Percentiles rank a stretch among this genome's conserved stretches.
Evolutionary conservation across 23 tunicate species (phyloP).

Genomic region (Phallusia fumigata): DNA sequence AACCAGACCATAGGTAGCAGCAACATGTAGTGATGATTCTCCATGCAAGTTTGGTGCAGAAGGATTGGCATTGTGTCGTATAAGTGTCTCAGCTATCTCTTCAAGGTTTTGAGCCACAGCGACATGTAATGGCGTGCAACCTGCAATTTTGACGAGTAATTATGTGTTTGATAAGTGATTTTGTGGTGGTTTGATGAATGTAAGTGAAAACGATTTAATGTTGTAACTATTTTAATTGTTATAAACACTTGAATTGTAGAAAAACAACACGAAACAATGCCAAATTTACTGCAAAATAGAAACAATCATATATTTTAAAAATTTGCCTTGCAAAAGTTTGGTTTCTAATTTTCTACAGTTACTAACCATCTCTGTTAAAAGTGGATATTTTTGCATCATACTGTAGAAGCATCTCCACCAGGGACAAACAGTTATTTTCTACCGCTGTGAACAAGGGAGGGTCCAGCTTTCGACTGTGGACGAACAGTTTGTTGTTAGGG

Average conservation of each 20-base stretch:
- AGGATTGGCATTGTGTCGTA: conserved; percentile 38
- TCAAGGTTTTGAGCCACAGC: conserved; percentile 32
- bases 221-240: too few relatives aligned
- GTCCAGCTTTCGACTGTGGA: conserved; percentile 33
- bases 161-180: too few relatives aligned
- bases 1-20: conserved; percentile 41
- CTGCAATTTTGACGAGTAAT: neutral
- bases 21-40: conserved; percentile 38
- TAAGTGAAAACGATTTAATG: too few relatives aligned
- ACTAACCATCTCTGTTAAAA: conserved; percentile 34
- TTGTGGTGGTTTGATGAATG: too few relatives aligned
- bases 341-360: too few relatives aligned
- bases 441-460: conserved; percentile 46
- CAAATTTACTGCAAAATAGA: neutral
- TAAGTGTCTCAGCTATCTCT: conserved; percentile 33
- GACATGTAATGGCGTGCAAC: conserved; percentile 36
- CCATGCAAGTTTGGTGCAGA: conserved; percentile 34
- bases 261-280: too few relatives aligned
- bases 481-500: conserved; percentile 40
- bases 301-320: neutral
- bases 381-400: conserved; percentile 37
- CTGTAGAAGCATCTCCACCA: conserved; percentile 37
- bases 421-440: conserved; percentile 32
- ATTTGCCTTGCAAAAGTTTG: too few relatives aligned
- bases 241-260: too few relatives aligned